Evolutionary conservation across 2,797 vertebrate species (phyloP).

Genomic region (Hippopotamyrus pictus): DNA sequence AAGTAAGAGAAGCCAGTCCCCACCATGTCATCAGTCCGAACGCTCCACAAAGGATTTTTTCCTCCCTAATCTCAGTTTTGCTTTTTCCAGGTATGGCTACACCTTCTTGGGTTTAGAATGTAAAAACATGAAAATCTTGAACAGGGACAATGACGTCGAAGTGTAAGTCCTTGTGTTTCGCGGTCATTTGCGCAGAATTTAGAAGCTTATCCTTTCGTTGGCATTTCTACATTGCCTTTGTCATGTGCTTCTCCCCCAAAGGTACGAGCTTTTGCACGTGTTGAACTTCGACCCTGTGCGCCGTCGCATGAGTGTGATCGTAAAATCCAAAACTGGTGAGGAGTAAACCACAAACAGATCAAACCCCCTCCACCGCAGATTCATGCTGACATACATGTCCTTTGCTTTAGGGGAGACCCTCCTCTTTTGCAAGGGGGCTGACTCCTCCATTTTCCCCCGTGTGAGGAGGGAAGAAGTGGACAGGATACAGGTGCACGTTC

Average conservation of each 20-base stretch:
- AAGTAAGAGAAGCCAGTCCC: slow-evolving; percentile 62
- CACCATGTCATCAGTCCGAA: not conserved
- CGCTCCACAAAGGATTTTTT: not conserved
- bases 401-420: slow-evolving; percentile 70
- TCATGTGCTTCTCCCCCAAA: slow-evolving; percentile 37
- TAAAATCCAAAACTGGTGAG: slow-evolving; percentile 73
- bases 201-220: not conserved
- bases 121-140: slow-evolving; percentile 80
- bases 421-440: slow-evolving; percentile 95
- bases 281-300: slow-evolving; percentile 89
- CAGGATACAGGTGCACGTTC: slow-evolving; percentile 79
- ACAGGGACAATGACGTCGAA: slow-evolving; percentile 80
- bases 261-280: slow-evolving; percentile 88
- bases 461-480: slow-evolving; percentile 81
- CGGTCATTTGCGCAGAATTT: not conserved
- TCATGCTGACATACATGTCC: not conserved
- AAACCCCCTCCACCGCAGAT: not conserved
- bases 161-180: slow-evolving; percentile 64
- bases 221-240: not conserved
- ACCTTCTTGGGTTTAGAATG: slow-evolving; percentile 85
- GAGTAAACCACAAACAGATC: too few species aligned
- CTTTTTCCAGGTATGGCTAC: slow-evolving; percentile 80
- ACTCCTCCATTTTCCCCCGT: slow-evolving; percentile 87
- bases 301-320: slow-evolving; percentile 93
- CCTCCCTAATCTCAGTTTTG: slow-evolving; percentile 1